Conservation (phyloP, 2,113 vertebrate genomes). For the Laticauda laticaudata region DNA sequence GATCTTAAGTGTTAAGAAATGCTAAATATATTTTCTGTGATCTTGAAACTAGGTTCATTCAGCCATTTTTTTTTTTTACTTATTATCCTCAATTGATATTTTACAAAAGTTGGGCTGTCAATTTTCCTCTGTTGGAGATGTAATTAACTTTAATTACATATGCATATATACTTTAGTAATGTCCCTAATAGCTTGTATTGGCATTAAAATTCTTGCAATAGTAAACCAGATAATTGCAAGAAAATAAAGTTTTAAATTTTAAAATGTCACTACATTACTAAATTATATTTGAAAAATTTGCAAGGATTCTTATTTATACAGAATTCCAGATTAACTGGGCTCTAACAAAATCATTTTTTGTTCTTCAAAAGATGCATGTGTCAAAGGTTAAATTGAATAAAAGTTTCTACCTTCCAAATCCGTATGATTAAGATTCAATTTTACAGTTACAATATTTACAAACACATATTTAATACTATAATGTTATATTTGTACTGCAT, state of each 20-base stretch:
- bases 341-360: neutral
- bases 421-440: neutral
- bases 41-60: neutral
- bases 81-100: neutral
- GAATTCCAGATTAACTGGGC: neutral
- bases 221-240: neutral
- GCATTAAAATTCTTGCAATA: neutral
- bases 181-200: neutral
- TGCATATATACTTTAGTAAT: neutral
- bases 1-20: neutral
- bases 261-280: neutral
- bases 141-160: neutral
- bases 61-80: neutral
- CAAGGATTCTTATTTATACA: neutral
- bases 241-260: neutral
- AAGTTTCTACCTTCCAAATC: neutral
- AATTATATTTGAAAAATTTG: neutral
- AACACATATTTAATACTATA: neutral
- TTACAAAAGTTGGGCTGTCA: neutral
- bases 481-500: neutral
- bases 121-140: neutral
- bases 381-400: neutral
- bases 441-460: neutral
- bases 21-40: neutral
- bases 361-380: neutral